Conservation (phyloP, 2,888 invertebrate species). For the Apodemia hepburni region DNA sequence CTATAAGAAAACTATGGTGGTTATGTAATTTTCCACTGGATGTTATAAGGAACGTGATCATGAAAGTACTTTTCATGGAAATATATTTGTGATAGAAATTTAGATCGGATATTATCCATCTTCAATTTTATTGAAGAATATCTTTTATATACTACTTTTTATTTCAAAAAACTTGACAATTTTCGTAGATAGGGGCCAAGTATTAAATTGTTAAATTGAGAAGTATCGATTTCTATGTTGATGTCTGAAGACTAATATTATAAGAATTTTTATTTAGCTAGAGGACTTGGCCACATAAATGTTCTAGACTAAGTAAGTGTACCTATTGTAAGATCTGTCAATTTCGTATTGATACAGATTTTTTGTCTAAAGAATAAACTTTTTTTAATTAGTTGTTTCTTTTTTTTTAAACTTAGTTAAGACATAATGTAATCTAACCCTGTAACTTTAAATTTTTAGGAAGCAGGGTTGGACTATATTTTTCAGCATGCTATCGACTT, state of each 20-base stretch:
- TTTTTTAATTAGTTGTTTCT: constrained; percentile 4
- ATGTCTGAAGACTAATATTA: not conserved
- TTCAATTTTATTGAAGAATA: not conserved
- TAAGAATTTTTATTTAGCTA: not conserved
- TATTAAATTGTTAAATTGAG: not conserved
- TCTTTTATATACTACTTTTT: not conserved
- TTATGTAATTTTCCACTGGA: not conserved
- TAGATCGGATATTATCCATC: not conserved
- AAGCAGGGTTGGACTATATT: too few species aligned
- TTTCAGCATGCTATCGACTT: too few species aligned
- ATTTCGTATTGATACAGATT: not conserved
- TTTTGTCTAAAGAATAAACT: not conserved
- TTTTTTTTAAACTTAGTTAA: not conserved
- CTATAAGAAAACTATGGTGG: not conserved
- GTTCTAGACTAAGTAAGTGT: constrained; percentile 1
- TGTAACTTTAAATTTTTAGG: too few species aligned
- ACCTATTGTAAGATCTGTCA: constrained; percentile 1
- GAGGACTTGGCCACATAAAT: not conserved
- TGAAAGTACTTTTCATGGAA: constrained; percentile 1
- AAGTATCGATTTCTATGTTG: not conserved
- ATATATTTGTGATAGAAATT: constrained; percentile 2
- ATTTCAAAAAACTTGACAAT: not conserved
- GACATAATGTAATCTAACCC: too few species aligned
- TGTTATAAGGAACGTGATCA: not conserved
- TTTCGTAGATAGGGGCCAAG: not conserved